These are phyloP conservation scores for Silurus lanzhouensis DNA, from an alignment of 2,797 vertebrate species.

Conservation along the genomic window DNA sequence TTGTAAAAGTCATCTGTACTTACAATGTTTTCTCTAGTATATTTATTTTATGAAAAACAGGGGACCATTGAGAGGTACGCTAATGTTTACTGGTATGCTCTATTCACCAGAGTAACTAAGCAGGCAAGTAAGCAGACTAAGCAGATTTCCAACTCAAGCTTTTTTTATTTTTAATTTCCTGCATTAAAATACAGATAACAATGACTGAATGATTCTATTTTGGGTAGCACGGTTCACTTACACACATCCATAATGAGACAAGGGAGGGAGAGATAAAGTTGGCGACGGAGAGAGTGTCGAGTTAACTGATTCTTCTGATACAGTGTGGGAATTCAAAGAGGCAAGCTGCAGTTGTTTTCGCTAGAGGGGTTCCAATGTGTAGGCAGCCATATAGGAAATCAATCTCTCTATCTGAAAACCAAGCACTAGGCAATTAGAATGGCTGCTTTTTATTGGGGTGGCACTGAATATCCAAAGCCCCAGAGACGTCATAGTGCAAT, in stretches of 20 bases:
- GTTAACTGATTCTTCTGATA: slow-evolving; percentile 46
- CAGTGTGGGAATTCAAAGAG: slow-evolving; percentile 38
- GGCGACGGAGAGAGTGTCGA: slow-evolving; percentile 4
- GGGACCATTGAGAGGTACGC: background rate
- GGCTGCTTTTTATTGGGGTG: slow-evolving; percentile 11
- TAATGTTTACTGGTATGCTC: background rate
- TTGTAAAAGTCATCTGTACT: slow-evolving; percentile 24
- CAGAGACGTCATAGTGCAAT: slow-evolving; percentile 21
- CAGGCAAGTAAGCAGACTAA: background rate
- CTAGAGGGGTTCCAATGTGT: slow-evolving; percentile 10
- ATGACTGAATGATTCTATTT: slow-evolving; percentile 44
- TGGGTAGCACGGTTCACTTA: slow-evolving; percentile 37
- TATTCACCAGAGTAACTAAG: background rate
- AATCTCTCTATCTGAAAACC: slow-evolving; percentile 38
- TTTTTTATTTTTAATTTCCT: slow-evolving; percentile 29
- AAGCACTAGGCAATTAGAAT: slow-evolving; percentile 24
- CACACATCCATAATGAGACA: slow-evolving; percentile 28
- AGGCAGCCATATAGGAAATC: slow-evolving; percentile 33
- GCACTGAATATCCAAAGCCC: slow-evolving; percentile 28
- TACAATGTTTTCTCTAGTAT: background rate
- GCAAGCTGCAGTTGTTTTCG: slow-evolving; percentile 11
- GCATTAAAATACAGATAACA: slow-evolving; percentile 35
- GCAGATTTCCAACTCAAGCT: slow-evolving; percentile 12
- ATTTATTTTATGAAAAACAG: slow-evolving; percentile 9
- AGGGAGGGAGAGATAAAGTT: slow-evolving; percentile 35